A percentile compares a stretch with the other conserved stretches of the same genome.
phyloP scores from a whole-genome alignment of 2,797 vertebrate species.

The Euthynnus affinis region DNA sequence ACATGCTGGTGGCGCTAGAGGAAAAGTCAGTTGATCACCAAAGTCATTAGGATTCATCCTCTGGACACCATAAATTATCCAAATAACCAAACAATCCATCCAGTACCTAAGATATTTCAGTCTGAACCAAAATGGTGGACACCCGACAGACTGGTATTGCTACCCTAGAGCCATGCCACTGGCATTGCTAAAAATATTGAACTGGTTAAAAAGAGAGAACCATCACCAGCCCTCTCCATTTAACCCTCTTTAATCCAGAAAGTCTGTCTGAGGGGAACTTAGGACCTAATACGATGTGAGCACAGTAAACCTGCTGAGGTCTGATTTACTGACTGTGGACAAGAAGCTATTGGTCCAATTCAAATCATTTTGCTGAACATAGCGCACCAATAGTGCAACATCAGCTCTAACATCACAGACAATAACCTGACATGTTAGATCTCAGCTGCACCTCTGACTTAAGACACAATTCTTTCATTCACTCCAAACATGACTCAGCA shows the following conservation, averaged over 20 bases:
- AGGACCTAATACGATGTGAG: not conserved
- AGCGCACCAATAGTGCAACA: not conserved
- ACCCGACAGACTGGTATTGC: no score
- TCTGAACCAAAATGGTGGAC: no score
- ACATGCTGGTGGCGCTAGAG: no score
- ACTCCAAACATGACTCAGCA: slow-evolving; percentile 25
- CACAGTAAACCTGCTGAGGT: not conserved
- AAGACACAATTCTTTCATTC: not conserved
- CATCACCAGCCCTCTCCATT: not conserved
- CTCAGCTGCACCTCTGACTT: not conserved
- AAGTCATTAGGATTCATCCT: no score
- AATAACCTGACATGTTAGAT: not conserved
- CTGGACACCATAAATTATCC: no score
- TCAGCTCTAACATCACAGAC: slow-evolving; percentile 18
- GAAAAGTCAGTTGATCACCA: no score
- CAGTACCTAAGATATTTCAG: no score
- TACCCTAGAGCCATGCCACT: no score
- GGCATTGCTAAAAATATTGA: not conserved
- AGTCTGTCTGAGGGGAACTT: not conserved
- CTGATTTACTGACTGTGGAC: slow-evolving; percentile 2
- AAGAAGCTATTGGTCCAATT: not conserved
- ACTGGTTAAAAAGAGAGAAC: not conserved
- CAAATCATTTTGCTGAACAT: slow-evolving; percentile 5
- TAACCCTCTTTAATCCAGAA: not conserved
- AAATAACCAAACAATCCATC: no score